Percentiles rank a stretch among this genome's conserved stretches.
These are phyloP conservation scores for Hyppa rectilinea DNA, from an alignment of 2,888 invertebrate genomes.

Conservation along the genomic window DNA sequence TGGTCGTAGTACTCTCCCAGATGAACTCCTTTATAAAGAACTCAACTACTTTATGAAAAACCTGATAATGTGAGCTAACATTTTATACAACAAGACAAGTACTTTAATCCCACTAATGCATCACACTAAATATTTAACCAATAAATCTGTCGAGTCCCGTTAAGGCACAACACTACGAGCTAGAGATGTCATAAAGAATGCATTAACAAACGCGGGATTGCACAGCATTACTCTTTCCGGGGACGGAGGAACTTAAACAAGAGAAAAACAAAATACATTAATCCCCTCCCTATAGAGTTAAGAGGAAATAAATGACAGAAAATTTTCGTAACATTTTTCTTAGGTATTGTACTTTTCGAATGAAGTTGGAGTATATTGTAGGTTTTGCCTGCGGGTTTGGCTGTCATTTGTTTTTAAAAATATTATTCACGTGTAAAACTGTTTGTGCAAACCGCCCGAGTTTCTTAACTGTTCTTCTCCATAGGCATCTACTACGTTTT, in stretches of 20 bases:
- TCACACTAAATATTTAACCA: constrained; percentile 64
- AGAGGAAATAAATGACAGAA: constrained; percentile 50
- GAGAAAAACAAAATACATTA: constrained; percentile 61
- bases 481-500: no score
- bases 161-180: constrained; percentile 62
- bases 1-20: no score
- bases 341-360: constrained; percentile 30
- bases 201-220: constrained; percentile 67
- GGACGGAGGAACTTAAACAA: constrained; percentile 53
- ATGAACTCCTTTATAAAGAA: background rate
- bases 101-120: constrained; percentile 64
- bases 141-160: constrained; percentile 62
- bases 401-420: no score
- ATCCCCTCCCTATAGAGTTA: constrained; percentile 57
- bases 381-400: constrained; percentile 15
- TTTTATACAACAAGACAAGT: constrained; percentile 20
- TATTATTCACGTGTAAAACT: no score
- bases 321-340: constrained; percentile 49
- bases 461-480: no score
- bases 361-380: constrained; percentile 8
- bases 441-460: no score
- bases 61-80: background rate
- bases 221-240: constrained; percentile 55
- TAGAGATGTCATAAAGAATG: constrained; percentile 70
- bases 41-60: constrained; percentile 4